Evolutionary conservation across 2,797 vertebrate genomes (phyloP), one percentile per base, ranked within the genome.

Genomic region (Allobates femoralis): DNA sequence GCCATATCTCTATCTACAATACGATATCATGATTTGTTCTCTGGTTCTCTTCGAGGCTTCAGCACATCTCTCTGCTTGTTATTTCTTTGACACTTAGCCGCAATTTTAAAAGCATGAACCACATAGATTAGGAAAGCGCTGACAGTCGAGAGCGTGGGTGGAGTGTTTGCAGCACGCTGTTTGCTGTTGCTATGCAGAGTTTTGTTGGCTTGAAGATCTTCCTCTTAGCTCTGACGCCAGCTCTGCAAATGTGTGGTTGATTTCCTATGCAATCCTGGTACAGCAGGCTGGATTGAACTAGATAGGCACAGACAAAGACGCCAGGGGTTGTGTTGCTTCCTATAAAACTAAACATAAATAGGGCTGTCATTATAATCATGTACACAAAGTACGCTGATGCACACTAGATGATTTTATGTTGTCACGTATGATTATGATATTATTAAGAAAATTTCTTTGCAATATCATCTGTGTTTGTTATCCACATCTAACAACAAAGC

Each of bases 171-270:
- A 88, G 86, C 69, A 71, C n/a, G 67, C 76, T 88, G 82, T 85
- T 88, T 88, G 82, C 86, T 88, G 86, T 88, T 88, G 86, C 86
- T 85, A 88, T 84, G 86, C 82, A 50, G 86, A 37, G 67, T 51
- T 84, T 77, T 64, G 58, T 84, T 88, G 86, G 82, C 82, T 75
- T 75, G 8, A 67, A 84, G 76, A 75, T 37, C 79, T 81, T 74
- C 77, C 86, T 84, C 81, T 88, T 69, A 76, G 78, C 77, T 88
- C 58, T 88, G 82, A 88, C 86, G 86, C 82, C 82, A 85, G 82
- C 86, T 34, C 75, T 81, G 67, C 77, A 88, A 88, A 81, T 88
- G 82, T 85, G 86, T 81, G 82, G 81, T 76, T 87, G 81, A 87
- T 87, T 87, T 87, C 81, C 66, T 87, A 71, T 79, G 81, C 53